A percentile compares a stretch with the other conserved stretches of the same genome.
Conservation (phyloP, 2,113 vertebrate genomes). For the Synodontis membranacea region DNA sequence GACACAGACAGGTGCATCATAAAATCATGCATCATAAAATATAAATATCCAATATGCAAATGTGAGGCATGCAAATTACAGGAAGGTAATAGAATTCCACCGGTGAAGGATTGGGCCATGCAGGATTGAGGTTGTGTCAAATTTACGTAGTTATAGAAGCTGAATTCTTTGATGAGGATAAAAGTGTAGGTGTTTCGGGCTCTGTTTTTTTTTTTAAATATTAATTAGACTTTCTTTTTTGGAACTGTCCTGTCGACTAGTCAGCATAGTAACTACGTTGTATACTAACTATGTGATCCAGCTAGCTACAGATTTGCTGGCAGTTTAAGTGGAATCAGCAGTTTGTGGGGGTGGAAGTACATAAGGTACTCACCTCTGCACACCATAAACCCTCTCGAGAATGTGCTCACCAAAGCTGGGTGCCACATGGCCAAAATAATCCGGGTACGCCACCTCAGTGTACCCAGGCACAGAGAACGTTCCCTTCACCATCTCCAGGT, state of each 20-base stretch:
- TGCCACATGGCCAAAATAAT: constrained; percentile 95
- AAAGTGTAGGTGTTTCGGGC: neutral
- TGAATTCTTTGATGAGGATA: neutral
- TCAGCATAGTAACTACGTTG: neutral
- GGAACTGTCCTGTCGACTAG: neutral
- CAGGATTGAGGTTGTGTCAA: neutral
- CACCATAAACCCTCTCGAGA: constrained; percentile 90
- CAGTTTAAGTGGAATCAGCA: neutral
- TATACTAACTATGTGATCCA: neutral
- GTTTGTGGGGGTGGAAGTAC: neutral
- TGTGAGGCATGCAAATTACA: neutral
- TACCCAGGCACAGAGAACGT: constrained; percentile 89
- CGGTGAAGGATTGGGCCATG: neutral
- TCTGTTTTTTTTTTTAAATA: neutral
- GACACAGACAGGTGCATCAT: neutral
- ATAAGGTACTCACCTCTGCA: constrained; percentile 79
- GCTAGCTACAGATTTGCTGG: neutral
- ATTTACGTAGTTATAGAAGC: neutral
- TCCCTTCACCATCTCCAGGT: constrained; percentile 89
- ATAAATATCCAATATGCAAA: neutral
- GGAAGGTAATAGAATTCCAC: neutral
- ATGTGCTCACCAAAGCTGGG: constrained; percentile 88
- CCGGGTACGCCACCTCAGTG: constrained; percentile 94
- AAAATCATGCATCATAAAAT: neutral
- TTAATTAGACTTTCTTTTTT: neutral